These are phyloP conservation scores for Aurelia aurita complex sp. Pacific DNA, from an alignment of 30 jellyfish, hydroid and myxozoan genomes.

Conservation along the genomic window DNA sequence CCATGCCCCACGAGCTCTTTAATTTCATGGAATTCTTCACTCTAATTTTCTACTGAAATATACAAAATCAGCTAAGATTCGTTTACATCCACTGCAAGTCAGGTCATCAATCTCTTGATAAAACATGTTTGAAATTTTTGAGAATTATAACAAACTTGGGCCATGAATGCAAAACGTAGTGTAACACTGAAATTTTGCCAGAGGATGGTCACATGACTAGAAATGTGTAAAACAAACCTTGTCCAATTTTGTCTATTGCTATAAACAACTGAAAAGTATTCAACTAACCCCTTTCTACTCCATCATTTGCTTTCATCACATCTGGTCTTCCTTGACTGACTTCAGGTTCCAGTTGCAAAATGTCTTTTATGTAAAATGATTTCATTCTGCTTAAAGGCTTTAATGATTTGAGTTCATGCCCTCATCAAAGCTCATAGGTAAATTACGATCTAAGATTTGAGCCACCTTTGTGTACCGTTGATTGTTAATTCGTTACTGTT, in stretches of 20 bases:
- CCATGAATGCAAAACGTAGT: no score
- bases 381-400: slow-evolving; percentile 18
- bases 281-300: background rate
- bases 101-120: no score
- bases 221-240: no score
- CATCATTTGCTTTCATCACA: background rate
- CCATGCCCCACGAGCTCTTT: background rate
- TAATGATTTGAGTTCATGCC: no score
- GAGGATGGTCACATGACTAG: no score
- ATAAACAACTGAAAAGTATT: background rate
- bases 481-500: no score
- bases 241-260: background rate
- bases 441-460: background rate
- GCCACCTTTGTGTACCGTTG: no score
- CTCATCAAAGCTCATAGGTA: slow-evolving; percentile 6
- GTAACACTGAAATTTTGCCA: no score
- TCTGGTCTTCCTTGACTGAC: background rate
- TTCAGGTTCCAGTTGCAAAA: slow-evolving; percentile 26
- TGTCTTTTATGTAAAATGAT: slow-evolving; percentile 37
- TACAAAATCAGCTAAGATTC: no score
- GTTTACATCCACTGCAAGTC: no score
- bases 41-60: background rate
- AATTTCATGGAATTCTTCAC: background rate
- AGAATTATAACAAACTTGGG: no score
- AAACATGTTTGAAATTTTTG: no score